These are phyloP conservation scores for Macaria liturata DNA, from an alignment of 2,888 invertebrate genomes.

Conservation along the genomic window DNA sequence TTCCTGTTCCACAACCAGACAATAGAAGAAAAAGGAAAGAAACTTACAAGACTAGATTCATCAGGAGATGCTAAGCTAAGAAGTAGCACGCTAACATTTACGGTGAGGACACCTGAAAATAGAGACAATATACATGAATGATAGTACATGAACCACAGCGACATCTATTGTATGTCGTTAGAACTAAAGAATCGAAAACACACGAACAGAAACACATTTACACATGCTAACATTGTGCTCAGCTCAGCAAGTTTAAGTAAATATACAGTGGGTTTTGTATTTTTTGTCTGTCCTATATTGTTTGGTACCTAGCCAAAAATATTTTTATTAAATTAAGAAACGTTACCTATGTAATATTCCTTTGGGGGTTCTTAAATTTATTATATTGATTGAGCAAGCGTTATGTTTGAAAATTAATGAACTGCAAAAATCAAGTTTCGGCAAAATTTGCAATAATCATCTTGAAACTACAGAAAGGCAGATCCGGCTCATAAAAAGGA, in stretches of 20 bases:
- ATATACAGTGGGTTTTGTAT: constrained; percentile 32
- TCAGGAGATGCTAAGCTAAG: constrained; percentile 97
- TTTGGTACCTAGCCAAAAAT: too few relatives aligned
- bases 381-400: too few relatives aligned
- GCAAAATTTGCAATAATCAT: constrained; percentile 5
- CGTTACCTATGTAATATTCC: too few relatives aligned
- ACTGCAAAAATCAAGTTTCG: constrained; percentile 9
- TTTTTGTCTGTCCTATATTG: too few relatives aligned
- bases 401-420: constrained; percentile 2
- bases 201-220: constrained; percentile 49
- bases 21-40: constrained; percentile 28
- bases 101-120: constrained; percentile 93
- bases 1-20: too few relatives aligned
- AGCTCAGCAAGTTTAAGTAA: constrained; percentile 28
- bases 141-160: constrained; percentile 15
- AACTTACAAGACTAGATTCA: constrained; percentile 97
- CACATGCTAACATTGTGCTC: constrained; percentile 48
- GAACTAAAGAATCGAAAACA: constrained; percentile 30
- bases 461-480: constrained; percentile 40
- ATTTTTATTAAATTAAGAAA: too few relatives aligned
- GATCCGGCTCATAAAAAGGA: constrained; percentile 42
- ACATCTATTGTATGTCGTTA: constrained; percentile 41
- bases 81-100: constrained; percentile 96
- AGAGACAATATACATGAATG: constrained; percentile 35
- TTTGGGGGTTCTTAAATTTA: too few relatives aligned